These are phyloP conservation scores for Xenopus tropicalis DNA, from an alignment of 2,113 vertebrate genomes.

Conservation along the genomic window UCB_Xtro_10.0 CM004448.2:144606501-144607000, in stretches of 20 bases:
- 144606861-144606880: no score
- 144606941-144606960: no score
- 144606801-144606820: no score
- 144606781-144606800: background rate
- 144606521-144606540: slow-evolving; percentile 25
- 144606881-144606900: no score
- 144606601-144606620: slow-evolving; percentile 9
- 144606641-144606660: background rate
- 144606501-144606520: slow-evolving; percentile 5
- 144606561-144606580: background rate
- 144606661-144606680: slow-evolving; percentile 5
- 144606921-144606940: no score
- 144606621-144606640: background rate
- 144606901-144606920: no score
- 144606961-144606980: no score
- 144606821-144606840: no score
- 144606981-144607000: no score
- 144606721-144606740: background rate
- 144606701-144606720: background rate
- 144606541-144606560: background rate
- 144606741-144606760: background rate
- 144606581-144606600: background rate
- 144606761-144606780: background rate
- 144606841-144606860: no score
- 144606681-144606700: background rate